These are phyloP conservation scores for Oceanites oceanicus DNA, from an alignment of 2,113 vertebrate species.

Conservation along the genomic window DNA sequence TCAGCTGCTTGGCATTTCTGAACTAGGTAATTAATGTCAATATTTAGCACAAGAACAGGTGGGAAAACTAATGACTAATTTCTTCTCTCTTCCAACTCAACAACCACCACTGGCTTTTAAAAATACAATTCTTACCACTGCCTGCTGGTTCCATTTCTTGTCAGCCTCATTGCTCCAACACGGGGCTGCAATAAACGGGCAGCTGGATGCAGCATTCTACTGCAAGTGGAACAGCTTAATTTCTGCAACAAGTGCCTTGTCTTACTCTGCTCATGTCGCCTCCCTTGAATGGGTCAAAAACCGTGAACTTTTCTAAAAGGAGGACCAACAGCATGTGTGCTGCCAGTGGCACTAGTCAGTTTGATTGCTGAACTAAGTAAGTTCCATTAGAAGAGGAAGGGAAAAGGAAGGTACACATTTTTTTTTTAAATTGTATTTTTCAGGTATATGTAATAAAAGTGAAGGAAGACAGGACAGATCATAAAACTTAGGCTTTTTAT, in stretches of 20 bases:
- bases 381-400: not conserved
- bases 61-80: slow-evolving; percentile 51
- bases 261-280: not conserved
- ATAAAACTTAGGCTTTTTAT: not conserved
- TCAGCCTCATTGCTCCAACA: not conserved
- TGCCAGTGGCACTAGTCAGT: not conserved
- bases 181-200: not conserved
- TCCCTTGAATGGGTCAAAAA: not conserved
- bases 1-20: slow-evolving; percentile 25
- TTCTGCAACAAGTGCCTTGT: not conserved
- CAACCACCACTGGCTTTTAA: not conserved
- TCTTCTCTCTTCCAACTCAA: slow-evolving; percentile 9
- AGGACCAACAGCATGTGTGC: not conserved
- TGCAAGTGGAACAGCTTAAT: not conserved
- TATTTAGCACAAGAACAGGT: slow-evolving; percentile 42
- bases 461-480: not conserved
- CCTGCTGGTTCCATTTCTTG: slow-evolving; percentile 36
- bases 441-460: not conserved
- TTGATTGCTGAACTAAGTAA: not conserved
- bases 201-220: not conserved
- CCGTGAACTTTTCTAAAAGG: not conserved
- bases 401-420: not conserved
- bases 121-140: slow-evolving; percentile 1
- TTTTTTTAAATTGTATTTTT: not conserved
- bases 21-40: slow-evolving; percentile 45